A percentile compares a stretch with the other conserved stretches of the same genome.
Conservation (phyloP, 2,113 vertebrate species). For the Perca fluviatilis region DNA sequence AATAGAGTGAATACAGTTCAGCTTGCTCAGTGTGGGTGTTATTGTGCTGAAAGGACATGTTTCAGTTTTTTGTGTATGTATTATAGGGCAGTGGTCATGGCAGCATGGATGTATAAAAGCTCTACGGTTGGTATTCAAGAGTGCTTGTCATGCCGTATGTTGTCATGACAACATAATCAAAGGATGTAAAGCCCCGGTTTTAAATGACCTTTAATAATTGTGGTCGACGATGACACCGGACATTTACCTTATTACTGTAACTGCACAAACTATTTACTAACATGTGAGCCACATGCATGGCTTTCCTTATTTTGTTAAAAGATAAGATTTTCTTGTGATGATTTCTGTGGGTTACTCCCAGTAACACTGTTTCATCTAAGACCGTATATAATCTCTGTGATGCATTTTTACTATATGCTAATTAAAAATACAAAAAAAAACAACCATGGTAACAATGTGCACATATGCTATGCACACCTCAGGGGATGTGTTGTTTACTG, state of each 20-base stretch:
- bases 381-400: neutral
- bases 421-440: constrained; percentile 8
- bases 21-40: neutral
- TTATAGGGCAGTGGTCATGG: constrained; percentile 3
- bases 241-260: constrained; percentile 11
- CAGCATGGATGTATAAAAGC: neutral
- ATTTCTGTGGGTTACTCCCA: neutral
- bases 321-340: neutral
- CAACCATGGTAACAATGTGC: neutral
- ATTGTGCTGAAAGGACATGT: neutral
- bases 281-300: constrained; percentile 14
- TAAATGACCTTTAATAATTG: constrained; percentile 29
- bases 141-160: constrained; percentile 9
- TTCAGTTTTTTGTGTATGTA: neutral
- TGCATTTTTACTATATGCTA: neutral
- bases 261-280: neutral
- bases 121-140: constrained; percentile 13
- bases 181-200: constrained; percentile 7
- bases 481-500: constrained; percentile 35
- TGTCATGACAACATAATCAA: constrained; percentile 47
- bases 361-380: neutral
- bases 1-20: neutral
- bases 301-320: neutral
- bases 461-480: constrained; percentile 17
- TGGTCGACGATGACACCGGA: neutral